Conservation (phyloP, 2,797 vertebrate species). For the Sciurus vulgaris region DNA sequence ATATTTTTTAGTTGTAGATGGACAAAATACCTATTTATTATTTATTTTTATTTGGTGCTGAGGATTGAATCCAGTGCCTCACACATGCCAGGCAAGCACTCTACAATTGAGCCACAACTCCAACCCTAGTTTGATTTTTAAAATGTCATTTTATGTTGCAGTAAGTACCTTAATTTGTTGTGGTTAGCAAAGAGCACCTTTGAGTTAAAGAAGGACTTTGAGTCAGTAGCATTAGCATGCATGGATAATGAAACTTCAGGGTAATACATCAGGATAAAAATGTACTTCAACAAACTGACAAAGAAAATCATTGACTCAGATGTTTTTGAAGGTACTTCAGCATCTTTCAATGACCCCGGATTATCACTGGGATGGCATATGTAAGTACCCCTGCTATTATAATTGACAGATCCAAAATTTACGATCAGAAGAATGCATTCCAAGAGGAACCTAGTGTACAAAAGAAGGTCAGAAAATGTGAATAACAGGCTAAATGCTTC, state of each 20-base stretch:
- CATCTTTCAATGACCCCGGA: neutral
- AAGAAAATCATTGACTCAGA: neutral
- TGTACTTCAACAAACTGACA: neutral
- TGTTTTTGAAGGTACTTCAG: neutral
- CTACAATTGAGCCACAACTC: no score
- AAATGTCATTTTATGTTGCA: neutral
- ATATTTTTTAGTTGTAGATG: no score
- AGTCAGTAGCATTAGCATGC: neutral
- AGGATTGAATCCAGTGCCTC: no score
- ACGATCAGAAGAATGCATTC: neutral
- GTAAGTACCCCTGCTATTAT: neutral
- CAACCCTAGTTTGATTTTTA: neutral
- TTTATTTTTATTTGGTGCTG: no score
- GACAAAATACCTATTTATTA: no score
- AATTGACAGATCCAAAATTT: neutral
- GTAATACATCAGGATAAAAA: conserved; percentile 36
- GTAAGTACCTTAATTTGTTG: neutral
- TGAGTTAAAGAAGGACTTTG: neutral
- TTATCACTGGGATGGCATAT: neutral
- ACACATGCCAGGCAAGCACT: no score
- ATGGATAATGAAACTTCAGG: neutral
- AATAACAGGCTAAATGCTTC: neutral
- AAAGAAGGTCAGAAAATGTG: conserved; percentile 13
- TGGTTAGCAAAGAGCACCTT: neutral
- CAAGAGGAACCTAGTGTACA: conserved; percentile 6